Percentiles rank a stretch among this genome's conserved stretches.
These are phyloP conservation scores for Dermochelys coriacea DNA, from an alignment of 2,797 vertebrate genomes.

Conservation along the genomic window DNA sequence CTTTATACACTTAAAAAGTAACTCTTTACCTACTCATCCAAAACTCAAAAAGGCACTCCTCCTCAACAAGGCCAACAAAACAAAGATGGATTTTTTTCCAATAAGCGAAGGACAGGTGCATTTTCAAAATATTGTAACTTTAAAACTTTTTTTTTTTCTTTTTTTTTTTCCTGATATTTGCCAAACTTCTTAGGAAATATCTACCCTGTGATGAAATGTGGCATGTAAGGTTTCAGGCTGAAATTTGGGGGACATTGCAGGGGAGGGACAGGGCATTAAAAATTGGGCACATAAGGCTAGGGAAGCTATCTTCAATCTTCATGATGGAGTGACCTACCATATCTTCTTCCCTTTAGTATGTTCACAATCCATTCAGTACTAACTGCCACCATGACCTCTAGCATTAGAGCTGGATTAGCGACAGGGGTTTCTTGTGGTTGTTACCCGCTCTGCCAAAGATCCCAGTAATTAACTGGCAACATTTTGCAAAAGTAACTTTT, in stretches of 20 bases:
- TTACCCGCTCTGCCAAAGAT: conserved; percentile 45
- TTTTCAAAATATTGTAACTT: not conserved
- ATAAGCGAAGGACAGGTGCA: not conserved
- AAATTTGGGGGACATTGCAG: not conserved
- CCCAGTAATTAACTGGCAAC: not conserved
- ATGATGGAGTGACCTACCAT: not conserved
- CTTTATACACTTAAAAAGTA: not conserved
- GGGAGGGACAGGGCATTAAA: not conserved
- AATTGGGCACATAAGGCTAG: not conserved
- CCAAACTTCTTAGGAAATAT: not conserved
- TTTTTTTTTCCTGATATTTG: not conserved
- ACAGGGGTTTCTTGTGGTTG: conserved; percentile 41
- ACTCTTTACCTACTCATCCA: not conserved
- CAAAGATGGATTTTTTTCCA: not conserved
- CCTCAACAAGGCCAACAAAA: not conserved
- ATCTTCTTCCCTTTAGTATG: not conserved
- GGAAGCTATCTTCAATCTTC: not conserved
- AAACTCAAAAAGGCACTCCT: not conserved
- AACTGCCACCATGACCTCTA: not conserved
- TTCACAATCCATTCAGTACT: not conserved
- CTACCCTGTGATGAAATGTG: not conserved
- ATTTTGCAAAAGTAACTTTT: not conserved
- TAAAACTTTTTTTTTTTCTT: not conserved
- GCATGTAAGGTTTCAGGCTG: not conserved
- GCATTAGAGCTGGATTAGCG: not conserved